Percentiles rank a stretch among this genome's conserved stretches.
Evolutionary conservation across 1,140 invertebrate genomes (phyloP).

Genomic region (Pogonognathellus flavescens): DNA sequence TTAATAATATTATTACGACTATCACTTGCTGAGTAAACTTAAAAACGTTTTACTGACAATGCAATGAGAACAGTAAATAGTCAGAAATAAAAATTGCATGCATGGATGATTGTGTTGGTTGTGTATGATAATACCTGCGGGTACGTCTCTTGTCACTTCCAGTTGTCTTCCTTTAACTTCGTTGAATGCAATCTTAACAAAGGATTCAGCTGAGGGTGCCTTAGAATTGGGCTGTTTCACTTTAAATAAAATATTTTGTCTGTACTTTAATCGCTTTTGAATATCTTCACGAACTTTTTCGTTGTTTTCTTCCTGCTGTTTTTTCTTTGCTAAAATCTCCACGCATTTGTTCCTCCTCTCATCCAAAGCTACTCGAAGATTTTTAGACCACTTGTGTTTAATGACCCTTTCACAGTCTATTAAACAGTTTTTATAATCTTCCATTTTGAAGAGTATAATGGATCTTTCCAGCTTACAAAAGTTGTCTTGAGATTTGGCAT

Average conservation of each 20-base stretch:
- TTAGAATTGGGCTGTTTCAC: conserved; percentile 49
- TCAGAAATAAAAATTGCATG: too few relatives aligned
- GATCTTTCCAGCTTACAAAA: conserved; percentile 41
- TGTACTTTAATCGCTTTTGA: conserved; percentile 44
- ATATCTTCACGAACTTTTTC: not conserved
- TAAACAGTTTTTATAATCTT: conserved; percentile 43
- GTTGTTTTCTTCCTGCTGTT: not conserved
- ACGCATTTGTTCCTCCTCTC: conserved; percentile 1
- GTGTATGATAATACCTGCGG: conserved; percentile 32
- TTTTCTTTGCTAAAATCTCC: not conserved
- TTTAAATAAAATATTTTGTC: conserved; percentile 52
- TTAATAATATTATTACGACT: too few relatives aligned
- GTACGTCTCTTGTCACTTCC: conserved; percentile 60
- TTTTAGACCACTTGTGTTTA: conserved; percentile 6
- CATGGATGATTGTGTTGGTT: too few relatives aligned
- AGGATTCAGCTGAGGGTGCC: conserved; percentile 55
- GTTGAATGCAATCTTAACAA: conserved; percentile 53
- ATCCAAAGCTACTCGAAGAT: not conserved
- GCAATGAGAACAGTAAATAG: too few relatives aligned
- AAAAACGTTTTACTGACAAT: too few relatives aligned
- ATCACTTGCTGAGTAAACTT: too few relatives aligned
- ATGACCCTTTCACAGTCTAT: conserved; percentile 46
- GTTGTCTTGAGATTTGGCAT: not conserved
- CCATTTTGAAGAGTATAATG: conserved; percentile 11
- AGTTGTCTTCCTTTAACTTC: conserved; percentile 50